Evolutionary conservation across 2,113 vertebrate species (phyloP).

Genomic region (Puma concolor): DNA sequence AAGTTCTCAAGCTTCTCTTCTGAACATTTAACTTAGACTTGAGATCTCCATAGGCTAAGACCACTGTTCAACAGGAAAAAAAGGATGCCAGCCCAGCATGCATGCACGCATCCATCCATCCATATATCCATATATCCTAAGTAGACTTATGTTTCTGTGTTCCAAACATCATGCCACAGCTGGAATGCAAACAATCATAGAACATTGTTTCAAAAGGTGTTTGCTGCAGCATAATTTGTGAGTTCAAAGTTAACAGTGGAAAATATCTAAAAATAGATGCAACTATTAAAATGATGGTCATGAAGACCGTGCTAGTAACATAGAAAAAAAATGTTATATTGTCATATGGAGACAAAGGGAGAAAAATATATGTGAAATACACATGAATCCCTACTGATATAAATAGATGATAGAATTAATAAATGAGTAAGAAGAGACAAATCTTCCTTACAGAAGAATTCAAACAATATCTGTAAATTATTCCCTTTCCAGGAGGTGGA

Average conservation of each 20-base stretch:
- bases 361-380: not conserved
- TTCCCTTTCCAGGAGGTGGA: not conserved
- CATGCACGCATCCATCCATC: not conserved
- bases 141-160: not conserved
- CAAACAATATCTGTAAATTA: not conserved
- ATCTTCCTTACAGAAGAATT: not conserved
- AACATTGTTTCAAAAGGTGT: not conserved
- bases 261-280: not conserved
- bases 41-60: slow-evolving; percentile 16
- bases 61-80: not conserved
- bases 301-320: not conserved
- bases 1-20: slow-evolving; percentile 39
- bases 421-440: not conserved
- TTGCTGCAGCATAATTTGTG: not conserved
- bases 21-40: slow-evolving; percentile 7
- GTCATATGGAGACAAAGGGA: not conserved
- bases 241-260: not conserved
- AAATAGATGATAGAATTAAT: not conserved
- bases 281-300: not conserved
- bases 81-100: not conserved
- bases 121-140: not conserved
- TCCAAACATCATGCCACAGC: not conserved
- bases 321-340: not conserved
- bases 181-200: not conserved
- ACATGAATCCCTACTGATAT: not conserved